phyloP scores from a whole-genome alignment of 2,113 vertebrate genomes.

The Lagopus muta region DNA sequence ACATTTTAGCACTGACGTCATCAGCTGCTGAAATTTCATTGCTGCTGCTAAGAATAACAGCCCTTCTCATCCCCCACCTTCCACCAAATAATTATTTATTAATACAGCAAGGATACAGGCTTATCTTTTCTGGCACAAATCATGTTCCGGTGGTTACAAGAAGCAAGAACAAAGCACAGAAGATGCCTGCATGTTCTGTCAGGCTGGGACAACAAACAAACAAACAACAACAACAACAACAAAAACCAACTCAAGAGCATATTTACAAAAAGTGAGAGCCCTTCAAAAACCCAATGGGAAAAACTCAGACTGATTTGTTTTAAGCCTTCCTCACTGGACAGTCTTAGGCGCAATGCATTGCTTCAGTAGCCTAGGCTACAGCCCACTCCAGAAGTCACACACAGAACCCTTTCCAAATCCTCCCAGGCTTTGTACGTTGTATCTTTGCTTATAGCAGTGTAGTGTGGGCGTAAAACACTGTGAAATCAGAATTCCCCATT shows the following conservation, averaged over 20 bases:
- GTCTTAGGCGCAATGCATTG: background rate
- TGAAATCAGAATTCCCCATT: conserved; percentile 33
- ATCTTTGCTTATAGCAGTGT: background rate
- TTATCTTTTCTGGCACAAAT: conserved; percentile 58
- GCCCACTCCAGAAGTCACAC: background rate
- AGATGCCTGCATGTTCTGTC: background rate
- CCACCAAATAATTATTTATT: conserved; percentile 57
- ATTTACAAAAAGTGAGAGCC: background rate
- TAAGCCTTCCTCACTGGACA: background rate
- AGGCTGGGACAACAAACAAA: background rate
- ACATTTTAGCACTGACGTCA: conserved; percentile 75
- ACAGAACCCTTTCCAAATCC: background rate
- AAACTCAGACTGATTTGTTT: background rate
- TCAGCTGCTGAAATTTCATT: conserved; percentile 72
- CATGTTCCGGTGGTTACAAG: conserved; percentile 26
- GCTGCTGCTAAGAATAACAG: conserved; percentile 75
- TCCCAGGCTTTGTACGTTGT: background rate
- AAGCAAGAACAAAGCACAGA: conserved; percentile 18
- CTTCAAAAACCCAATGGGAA: background rate
- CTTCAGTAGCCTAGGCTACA: background rate
- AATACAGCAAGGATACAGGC: conserved; percentile 27
- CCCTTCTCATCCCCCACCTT: conserved; percentile 51
- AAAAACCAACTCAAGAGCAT: background rate
- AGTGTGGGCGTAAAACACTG: background rate
- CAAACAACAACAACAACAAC: background rate